These are phyloP conservation scores for Sylvia borin DNA, from an alignment of 2,797 vertebrate genomes.

Conservation along the genomic window DNA sequence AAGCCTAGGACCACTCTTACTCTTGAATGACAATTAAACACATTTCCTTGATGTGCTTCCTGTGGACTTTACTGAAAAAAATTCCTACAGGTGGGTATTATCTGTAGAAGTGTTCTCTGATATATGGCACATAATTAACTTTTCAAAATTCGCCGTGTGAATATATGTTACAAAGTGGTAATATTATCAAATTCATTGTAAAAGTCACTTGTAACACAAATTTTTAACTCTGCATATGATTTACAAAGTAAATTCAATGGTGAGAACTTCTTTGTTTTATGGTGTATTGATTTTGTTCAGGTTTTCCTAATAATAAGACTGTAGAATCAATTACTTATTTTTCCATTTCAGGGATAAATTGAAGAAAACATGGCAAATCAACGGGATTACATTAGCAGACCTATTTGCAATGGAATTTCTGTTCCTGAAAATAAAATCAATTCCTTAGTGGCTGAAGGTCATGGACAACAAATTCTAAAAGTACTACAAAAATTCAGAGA, in stretches of 20 bases:
- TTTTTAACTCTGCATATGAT: background rate
- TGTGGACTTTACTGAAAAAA: background rate
- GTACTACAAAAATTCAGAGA: constrained; percentile 90
- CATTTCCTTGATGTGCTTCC: background rate
- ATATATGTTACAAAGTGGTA: background rate
- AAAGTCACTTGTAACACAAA: background rate
- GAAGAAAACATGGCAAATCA: constrained; percentile 77
- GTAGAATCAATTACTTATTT: constrained; percentile 35
- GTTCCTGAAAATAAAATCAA: constrained; percentile 78
- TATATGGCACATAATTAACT: background rate
- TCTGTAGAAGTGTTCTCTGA: background rate
- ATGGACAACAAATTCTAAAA: constrained; percentile 88
- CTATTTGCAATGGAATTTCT: constrained; percentile 79
- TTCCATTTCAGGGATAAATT: constrained; percentile 59
- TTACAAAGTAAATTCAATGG: background rate
- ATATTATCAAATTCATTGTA: background rate
- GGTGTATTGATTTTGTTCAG: background rate
- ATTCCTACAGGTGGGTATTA: constrained; percentile 16
- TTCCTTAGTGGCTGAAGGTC: constrained; percentile 85
- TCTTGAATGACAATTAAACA: background rate
- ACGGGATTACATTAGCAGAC: constrained; percentile 67
- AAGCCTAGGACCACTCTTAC: background rate
- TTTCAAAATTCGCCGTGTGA: background rate
- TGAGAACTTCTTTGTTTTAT: background rate
- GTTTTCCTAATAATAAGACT: background rate